A percentile compares a stretch with the other conserved stretches of the same genome.
These are phyloP conservation scores for Heterodera carotae DNA, from an alignment of 1,140 invertebrate genomes.

Conservation along the genomic window DNA sequence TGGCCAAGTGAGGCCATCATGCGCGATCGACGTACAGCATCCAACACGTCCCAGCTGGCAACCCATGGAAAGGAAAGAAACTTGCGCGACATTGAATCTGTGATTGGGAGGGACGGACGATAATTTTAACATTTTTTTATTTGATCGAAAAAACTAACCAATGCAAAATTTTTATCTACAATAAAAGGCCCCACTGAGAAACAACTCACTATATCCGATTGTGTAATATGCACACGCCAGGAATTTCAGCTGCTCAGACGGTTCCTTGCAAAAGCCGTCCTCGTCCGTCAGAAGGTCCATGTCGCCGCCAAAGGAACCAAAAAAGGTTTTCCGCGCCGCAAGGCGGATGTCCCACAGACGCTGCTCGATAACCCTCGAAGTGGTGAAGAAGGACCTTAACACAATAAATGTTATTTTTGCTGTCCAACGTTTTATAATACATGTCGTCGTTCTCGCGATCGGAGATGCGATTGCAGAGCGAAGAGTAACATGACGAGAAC, in stretches of 20 bases:
- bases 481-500: constrained; percentile 42
- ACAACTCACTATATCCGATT: constrained; percentile 34
- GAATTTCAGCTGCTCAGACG: constrained; percentile 29
- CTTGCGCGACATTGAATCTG: constrained; percentile 15
- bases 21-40: constrained; percentile 19
- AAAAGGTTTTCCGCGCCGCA: constrained; percentile 32
- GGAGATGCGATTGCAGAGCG: constrained; percentile 35
- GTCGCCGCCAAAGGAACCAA: constrained; percentile 30
- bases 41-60: constrained; percentile 44
- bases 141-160: too few relatives aligned
- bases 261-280: constrained; percentile 33
- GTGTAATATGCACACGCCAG: constrained; percentile 45
- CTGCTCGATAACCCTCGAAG: constrained; percentile 41
- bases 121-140: too few relatives aligned
- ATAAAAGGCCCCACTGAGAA: background rate
- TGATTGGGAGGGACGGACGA: background rate
- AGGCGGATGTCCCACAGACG: constrained; percentile 31
- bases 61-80: constrained; percentile 49
- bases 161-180: background rate
- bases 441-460: constrained; percentile 49
- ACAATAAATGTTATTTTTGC: background rate
- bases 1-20: background rate
- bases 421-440: too few relatives aligned
- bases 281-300: constrained; percentile 25
- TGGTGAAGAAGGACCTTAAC: constrained; percentile 50